phyloP scores from a whole-genome alignment of 2,888 invertebrate species.

The Campoplex nolae region DNA sequence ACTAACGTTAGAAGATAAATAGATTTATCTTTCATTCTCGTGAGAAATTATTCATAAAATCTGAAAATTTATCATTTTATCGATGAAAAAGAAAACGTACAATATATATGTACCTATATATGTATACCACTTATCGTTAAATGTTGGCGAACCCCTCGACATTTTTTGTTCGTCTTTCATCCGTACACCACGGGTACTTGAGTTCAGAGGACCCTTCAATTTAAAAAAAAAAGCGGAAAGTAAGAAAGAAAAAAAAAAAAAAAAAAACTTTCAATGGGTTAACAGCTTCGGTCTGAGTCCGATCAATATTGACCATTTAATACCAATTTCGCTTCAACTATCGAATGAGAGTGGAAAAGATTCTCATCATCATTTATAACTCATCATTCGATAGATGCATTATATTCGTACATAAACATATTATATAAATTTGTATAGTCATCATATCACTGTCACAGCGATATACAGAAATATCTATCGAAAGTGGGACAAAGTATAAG shows the following conservation, averaged over 20 bases:
- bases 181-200: not conserved
- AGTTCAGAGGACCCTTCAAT: not conserved
- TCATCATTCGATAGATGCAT: not conserved
- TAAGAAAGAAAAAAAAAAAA: not conserved
- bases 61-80: not conserved
- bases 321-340: not conserved
- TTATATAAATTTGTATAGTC: not conserved
- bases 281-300: not conserved
- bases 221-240: not conserved
- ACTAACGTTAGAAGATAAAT: conserved; percentile 13
- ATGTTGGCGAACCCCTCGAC: not conserved
- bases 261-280: not conserved
- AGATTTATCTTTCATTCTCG: not conserved
- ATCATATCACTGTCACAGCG: not conserved
- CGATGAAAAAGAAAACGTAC: not conserved
- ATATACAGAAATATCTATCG: not conserved
- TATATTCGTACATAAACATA: not conserved
- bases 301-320: conserved; percentile 5
- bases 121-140: not conserved
- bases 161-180: conserved; percentile 1
- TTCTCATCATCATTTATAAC: not conserved
- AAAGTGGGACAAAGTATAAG: not conserved
- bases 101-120: not conserved
- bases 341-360: not conserved
- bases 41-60: not conserved